Conservation (phyloP, 2,797 vertebrate genomes). For the Zonotrichia albicollis region DNA sequence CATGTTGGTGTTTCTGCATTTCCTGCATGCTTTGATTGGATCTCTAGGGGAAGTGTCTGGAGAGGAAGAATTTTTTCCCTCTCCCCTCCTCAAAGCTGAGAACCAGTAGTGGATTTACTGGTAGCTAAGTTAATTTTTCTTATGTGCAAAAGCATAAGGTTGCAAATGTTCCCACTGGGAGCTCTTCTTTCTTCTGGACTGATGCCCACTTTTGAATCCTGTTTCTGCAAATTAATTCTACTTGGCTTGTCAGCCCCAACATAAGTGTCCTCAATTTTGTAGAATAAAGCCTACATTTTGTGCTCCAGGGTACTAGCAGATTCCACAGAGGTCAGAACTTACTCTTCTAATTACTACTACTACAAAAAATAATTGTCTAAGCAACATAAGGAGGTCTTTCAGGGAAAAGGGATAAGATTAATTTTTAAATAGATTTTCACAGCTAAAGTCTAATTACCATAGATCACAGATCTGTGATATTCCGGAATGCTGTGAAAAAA, state of each 20-base stretch:
- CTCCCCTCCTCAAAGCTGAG: not conserved
- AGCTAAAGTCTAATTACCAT: not conserved
- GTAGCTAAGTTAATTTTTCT: constrained; percentile 7
- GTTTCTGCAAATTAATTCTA: constrained; percentile 17
- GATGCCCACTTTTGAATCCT: not conserved
- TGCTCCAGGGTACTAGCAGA: not conserved
- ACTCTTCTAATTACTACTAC: not conserved
- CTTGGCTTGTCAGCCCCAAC: not conserved
- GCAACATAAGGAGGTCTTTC: not conserved
- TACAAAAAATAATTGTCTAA: not conserved
- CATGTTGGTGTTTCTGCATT: not conserved
- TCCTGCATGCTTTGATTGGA: not conserved
- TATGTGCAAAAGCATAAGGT: not conserved
- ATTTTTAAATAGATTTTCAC: not conserved
- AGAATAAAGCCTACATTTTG: constrained; percentile 16
- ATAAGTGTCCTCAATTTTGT: not conserved
- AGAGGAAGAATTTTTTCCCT: not conserved
- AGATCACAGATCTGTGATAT: not conserved
- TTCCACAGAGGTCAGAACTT: not conserved
- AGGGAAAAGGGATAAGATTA: not conserved
- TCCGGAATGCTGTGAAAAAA: not conserved
- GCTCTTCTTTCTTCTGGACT: not conserved
- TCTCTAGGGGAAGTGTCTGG: not conserved
- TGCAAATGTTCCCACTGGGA: constrained; percentile 31
- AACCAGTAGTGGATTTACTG: not conserved